A percentile compares a stretch with the other conserved stretches of the same genome.
phyloP scores from a whole-genome alignment of 2,797 vertebrate species.

The Diceros bicornis region DNA sequence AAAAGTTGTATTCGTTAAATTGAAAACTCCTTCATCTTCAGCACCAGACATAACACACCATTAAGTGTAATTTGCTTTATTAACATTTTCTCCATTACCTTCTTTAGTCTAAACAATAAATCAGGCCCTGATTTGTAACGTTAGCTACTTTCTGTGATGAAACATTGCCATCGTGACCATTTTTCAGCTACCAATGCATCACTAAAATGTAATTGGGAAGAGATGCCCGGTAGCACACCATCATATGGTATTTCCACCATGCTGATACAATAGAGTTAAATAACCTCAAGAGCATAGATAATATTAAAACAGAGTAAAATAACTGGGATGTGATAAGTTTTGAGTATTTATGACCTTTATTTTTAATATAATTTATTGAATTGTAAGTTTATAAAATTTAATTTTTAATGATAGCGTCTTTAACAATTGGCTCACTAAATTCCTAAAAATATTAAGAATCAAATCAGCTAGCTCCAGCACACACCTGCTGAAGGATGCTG shows the following conservation, averaged over 20 bases:
- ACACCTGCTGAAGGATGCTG: background rate
- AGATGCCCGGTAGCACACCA: background rate
- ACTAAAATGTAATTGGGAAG: background rate
- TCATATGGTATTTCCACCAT: background rate
- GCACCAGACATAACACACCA: background rate
- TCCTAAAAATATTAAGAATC: background rate
- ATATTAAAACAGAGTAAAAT: conserved; percentile 27
- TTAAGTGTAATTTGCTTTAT: conserved; percentile 1
- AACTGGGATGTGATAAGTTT: background rate
- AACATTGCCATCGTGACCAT: background rate
- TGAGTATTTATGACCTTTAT: background rate
- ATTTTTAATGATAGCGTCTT: background rate
- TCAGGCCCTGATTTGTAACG: background rate
- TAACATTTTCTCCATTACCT: background rate
- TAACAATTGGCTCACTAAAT: conserved; percentile 40
- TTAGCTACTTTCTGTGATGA: background rate
- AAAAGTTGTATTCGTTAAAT: conserved; percentile 12
- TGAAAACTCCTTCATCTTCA: background rate
- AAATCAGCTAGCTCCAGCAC: background rate
- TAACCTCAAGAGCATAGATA: background rate
- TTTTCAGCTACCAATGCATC: background rate
- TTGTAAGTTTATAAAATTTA: background rate
- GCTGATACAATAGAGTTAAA: background rate
- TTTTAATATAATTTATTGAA: conserved; percentile 32
- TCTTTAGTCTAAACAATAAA: conserved; percentile 40